Evolutionary conservation across 1,140 invertebrate genomes (phyloP), one percentile per base, ranked within the genome.

Genomic region (Chymomyza costata): DNA sequence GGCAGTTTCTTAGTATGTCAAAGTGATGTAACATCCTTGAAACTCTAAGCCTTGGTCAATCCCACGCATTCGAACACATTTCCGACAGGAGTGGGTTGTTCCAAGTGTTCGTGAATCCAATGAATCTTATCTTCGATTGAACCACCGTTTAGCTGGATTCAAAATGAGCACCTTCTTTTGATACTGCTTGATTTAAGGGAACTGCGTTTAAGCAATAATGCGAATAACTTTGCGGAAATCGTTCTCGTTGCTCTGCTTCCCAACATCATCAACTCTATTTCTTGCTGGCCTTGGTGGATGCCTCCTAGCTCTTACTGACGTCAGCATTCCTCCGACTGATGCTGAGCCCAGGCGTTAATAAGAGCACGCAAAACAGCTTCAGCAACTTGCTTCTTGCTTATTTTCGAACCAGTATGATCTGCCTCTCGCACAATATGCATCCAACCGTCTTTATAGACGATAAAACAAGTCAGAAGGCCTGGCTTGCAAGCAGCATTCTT

Each of bases 1-100:
- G 98, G 98, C 71, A 99, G 88, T 88, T 99, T 99, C 91, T 99
- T 99, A 16, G 97, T 98, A 86, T 99, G 97, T 98, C 98, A 99
- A 92, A 98, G 94, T 10, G 96, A 98, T 37, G 98, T 99, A 2
- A 99, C 98, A 93, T 96, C 98, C 90, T 99, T 99, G 89, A 96
- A 97, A 88, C 98, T 98, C 86, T 98, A 96, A 86, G 98, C 98
- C 89, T 99, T 99, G 47, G 98, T 99, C 8, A 99, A 97, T 85
- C 97, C 98, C 89, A 99, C 98, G 62, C 94, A 92, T 86, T 99
- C 98, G 86, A 99, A 99, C 5, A 99, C 97, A 80, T 92, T 90
- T 48, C 89, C 91, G 37, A 99, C 89, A 32, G 94, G 93, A 46
- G 99, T 90, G 34, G 95, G 92, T 85, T 99, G 98, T 86, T 99